Percentiles rank a stretch among this genome's conserved stretches.
Evolutionary conservation across 2,113 vertebrate species (phyloP).

Genomic region (Mesitornis unicolor): DNA sequence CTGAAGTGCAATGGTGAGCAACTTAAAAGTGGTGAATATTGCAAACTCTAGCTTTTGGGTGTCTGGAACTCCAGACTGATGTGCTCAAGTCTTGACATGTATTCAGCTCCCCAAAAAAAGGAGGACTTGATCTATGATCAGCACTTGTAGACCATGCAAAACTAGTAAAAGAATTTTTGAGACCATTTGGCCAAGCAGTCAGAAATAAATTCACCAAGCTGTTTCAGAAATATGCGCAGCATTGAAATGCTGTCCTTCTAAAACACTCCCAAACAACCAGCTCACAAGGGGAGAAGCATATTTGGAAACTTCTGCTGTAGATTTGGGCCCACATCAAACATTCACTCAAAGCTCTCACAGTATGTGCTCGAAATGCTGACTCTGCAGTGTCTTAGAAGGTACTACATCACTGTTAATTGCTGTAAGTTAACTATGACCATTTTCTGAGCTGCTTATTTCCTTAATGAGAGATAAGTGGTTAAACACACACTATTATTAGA

Average conservation of each 20-base stretch:
- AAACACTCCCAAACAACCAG: not conserved
- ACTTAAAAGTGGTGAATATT: not conserved
- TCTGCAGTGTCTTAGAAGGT: not conserved
- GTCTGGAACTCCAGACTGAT: accelerated
- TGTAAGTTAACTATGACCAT: not conserved
- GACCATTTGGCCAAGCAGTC: not conserved
- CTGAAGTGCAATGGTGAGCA: not conserved
- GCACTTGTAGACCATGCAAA: accelerated
- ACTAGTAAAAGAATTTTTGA: not conserved
- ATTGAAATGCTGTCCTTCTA: not conserved
- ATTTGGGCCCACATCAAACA: not conserved
- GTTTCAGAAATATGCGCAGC: not conserved
- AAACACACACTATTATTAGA: constrained; percentile 32
- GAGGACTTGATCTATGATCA: not conserved
- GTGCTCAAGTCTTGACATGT: accelerated
- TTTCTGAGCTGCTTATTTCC: constrained; percentile 14
- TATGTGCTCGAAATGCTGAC: not conserved
- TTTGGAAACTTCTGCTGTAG: not conserved
- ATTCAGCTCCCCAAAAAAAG: not conserved
- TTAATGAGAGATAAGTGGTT: constrained; percentile 6
- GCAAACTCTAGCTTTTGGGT: accelerated
- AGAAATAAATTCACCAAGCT: not conserved
- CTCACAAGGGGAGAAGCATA: not conserved
- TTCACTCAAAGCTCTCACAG: not conserved
- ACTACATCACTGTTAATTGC: not conserved